Evolutionary conservation across 2,113 vertebrate species (phyloP).

Genomic region (Onychostruthus taczanowskii): DNA sequence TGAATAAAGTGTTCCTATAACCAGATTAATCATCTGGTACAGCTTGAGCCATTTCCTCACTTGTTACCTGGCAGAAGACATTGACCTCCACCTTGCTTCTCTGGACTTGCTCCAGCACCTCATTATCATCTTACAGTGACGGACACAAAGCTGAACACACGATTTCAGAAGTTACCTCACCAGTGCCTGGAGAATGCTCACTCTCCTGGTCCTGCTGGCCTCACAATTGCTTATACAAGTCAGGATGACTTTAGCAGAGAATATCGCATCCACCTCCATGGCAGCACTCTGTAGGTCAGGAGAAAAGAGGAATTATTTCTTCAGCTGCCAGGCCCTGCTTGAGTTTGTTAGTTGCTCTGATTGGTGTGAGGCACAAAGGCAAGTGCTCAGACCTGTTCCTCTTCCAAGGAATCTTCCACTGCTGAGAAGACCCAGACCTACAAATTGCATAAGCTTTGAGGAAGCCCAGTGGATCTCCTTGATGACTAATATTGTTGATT

Average conservation of each 20-base stretch:
- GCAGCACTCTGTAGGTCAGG: neutral
- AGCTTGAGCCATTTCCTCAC: neutral
- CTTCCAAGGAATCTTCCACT: neutral
- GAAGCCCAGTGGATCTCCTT: neutral
- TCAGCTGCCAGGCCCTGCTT: neutral
- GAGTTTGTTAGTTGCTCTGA: neutral
- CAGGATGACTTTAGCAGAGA: neutral
- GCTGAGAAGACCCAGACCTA: neutral
- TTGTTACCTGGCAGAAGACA: neutral
- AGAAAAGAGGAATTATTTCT: neutral
- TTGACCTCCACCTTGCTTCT: neutral
- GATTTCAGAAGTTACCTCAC: neutral
- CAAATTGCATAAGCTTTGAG: neutral
- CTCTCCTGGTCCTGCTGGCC: neutral
- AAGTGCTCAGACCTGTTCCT: neutral
- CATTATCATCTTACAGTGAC: neutral
- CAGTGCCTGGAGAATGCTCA: neutral
- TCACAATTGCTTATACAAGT: neutral
- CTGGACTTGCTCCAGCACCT: neutral
- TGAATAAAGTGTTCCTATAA: neutral
- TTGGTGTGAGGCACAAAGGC: neutral
- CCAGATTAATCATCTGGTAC: neutral
- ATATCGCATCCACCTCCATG: neutral
- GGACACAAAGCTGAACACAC: neutral
- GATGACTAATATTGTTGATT: neutral